Percentiles rank a stretch among this genome's conserved stretches.
Evolutionary conservation across 1,140 invertebrate genomes (phyloP).

Genomic region (Nymphalis io): DNA sequence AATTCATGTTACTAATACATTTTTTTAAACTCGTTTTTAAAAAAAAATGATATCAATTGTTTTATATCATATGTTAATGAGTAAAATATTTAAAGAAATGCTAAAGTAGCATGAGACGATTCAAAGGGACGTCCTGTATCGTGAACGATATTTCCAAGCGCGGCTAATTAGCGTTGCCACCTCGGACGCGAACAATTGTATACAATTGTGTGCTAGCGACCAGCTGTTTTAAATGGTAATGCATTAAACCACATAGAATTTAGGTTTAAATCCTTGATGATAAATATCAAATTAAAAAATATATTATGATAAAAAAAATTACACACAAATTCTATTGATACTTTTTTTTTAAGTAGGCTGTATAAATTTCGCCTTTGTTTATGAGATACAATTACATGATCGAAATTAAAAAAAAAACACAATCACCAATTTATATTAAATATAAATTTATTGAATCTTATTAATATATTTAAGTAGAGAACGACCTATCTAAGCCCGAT

Average conservation of each 20-base stretch:
- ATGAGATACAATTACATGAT: no score
- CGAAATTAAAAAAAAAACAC: background rate
- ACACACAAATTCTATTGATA: no score
- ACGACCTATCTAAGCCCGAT: constrained; percentile 9
- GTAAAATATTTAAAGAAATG: background rate
- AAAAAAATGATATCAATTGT: background rate
- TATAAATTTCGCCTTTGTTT: no score
- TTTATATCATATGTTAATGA: background rate
- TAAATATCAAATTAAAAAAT: background rate
- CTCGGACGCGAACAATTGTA: constrained; percentile 60
- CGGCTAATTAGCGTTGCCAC: constrained; percentile 64
- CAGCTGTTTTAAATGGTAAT: constrained; percentile 25
- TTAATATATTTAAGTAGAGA: background rate
- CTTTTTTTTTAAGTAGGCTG: no score
- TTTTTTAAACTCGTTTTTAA: no score
- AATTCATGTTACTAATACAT: no score
- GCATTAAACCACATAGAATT: background rate
- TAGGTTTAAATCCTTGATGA: background rate
- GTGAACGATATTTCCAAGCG: constrained; percentile 47
- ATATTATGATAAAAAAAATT: no score
- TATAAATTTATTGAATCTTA: background rate
- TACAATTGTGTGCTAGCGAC: constrained; percentile 48
- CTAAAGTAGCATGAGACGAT: background rate
- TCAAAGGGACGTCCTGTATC: constrained; percentile 41
- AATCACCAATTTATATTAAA: background rate